Evolutionary conservation across 2,888 invertebrate genomes (phyloP).

Genomic region (Odontomyia ornata): DNA sequence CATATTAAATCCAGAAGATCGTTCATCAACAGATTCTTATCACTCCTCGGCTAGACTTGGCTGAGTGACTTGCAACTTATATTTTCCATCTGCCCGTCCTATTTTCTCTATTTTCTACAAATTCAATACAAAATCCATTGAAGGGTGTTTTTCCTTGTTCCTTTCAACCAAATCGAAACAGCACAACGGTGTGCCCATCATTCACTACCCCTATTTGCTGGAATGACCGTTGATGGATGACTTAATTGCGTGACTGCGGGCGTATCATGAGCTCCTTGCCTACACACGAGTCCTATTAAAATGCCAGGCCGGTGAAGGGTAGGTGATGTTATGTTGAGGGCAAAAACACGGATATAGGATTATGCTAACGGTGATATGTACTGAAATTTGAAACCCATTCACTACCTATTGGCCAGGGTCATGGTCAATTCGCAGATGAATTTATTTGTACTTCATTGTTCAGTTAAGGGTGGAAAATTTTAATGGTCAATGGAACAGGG

Average conservation of each 20-base stretch:
- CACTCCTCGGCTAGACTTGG: no score
- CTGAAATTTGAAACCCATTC: conserved; percentile 24
- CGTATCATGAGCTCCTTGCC: conserved; percentile 3
- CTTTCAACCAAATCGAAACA: no score
- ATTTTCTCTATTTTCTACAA: no score
- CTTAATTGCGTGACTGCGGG: conserved; percentile 46
- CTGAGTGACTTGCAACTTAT: no score
- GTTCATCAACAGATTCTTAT: no score
- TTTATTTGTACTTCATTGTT: not conserved
- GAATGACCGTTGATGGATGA: conserved; percentile 34
- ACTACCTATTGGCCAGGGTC: conserved; percentile 10
- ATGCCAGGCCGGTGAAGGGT: not conserved
- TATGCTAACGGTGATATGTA: not conserved
- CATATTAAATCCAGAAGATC: no score
- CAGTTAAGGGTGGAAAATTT: not conserved
- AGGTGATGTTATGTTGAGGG: not conserved
- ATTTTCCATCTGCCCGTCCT: no score
- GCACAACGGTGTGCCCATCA: not conserved
- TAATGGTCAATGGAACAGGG: not conserved
- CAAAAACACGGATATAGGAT: not conserved
- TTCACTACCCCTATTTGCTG: conserved; percentile 25
- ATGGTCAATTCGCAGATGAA: conserved; percentile 18
- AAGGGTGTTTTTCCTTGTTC: no score
- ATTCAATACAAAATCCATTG: no score
- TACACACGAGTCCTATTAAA: not conserved